These are phyloP conservation scores for Cricetomys ansorgei DNA, from an alignment of 2,113 vertebrate genomes.

Conservation along the genomic window DNA sequence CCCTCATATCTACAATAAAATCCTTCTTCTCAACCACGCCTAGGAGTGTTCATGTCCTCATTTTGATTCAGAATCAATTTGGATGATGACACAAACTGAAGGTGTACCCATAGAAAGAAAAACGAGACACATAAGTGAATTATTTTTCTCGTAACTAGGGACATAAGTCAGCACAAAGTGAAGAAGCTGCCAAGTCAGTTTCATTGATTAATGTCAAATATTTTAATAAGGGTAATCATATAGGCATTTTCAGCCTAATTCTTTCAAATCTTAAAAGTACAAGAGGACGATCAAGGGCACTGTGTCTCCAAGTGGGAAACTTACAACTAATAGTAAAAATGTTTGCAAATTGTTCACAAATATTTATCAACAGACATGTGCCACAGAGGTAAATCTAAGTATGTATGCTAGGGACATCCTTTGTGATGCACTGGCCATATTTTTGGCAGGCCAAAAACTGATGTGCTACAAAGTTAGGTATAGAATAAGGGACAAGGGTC, in stretches of 20 bases:
- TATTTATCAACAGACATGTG: background rate
- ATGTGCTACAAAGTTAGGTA: background rate
- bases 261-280: slow-evolving; percentile 53
- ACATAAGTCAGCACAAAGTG: background rate
- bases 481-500: background rate
- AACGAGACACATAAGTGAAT: slow-evolving; percentile 42
- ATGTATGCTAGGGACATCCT: background rate
- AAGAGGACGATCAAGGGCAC: slow-evolving; percentile 5
- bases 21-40: background rate
- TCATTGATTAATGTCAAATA: slow-evolving; percentile 55
- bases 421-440: background rate
- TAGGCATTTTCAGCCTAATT: slow-evolving; percentile 50
- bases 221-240: slow-evolving; percentile 40
- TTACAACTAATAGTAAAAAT: slow-evolving; percentile 55
- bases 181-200: slow-evolving; percentile 28
- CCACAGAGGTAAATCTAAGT: background rate
- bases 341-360: slow-evolving; percentile 41
- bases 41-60: background rate
- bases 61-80: background rate
- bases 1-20: background rate
- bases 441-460: background rate
- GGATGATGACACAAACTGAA: background rate
- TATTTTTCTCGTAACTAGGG: slow-evolving; percentile 47
- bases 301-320: background rate
- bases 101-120: background rate